Base-by-base conservation (phyloP, 1,140 invertebrate species). In the Drosophila ambigua region DNA sequence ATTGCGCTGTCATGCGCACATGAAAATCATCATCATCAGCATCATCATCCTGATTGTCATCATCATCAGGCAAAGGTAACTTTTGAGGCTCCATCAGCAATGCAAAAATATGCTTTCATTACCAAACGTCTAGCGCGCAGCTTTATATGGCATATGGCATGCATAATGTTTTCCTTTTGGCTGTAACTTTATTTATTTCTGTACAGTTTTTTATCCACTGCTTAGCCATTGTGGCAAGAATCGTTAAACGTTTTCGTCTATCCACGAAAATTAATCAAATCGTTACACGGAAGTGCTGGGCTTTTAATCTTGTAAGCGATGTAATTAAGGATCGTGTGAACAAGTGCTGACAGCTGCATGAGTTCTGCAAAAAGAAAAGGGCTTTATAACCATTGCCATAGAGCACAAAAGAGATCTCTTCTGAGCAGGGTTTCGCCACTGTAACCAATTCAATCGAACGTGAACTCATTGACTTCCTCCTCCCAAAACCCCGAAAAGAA, bases 91-190 rank as follows among this genome's bases (percentile, higher is more conserved):
- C 50, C 46, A 65, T 49, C 57, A 77, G 61, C 72, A 73, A 51
- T 87, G 82, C 79, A 72, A 87, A 87, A 88, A 87, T 83, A 87
- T 88, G 82, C 82, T 87, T 87, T 87, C 82, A 87, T 87, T 87
- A 87, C 83, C 83, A 88, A 87, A 87, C 72, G 83, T 66, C 57
- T 67, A 48, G 53, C 64, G 58, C 69, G 57, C 50, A 39, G 60
- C 61, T 77, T 77, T 54, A 60, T 62, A 69, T 63, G 82, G 55
- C 69, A 60, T 62, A 69, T 63, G 82, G 55, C 69, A 87, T 78
- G 65, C 55, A 82, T 78, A 68, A 76, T 72, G 60, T 63, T 62
- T 74, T 73, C 46, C 53, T 58, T 62, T 39, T 50, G 52, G 50
- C 24, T 59, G 53, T 50, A 44, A 67, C 48, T 50, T 57, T 20